Evolutionary conservation across 2,888 invertebrate species (phyloP).

Genomic region (Acrocera orbiculus): DNA sequence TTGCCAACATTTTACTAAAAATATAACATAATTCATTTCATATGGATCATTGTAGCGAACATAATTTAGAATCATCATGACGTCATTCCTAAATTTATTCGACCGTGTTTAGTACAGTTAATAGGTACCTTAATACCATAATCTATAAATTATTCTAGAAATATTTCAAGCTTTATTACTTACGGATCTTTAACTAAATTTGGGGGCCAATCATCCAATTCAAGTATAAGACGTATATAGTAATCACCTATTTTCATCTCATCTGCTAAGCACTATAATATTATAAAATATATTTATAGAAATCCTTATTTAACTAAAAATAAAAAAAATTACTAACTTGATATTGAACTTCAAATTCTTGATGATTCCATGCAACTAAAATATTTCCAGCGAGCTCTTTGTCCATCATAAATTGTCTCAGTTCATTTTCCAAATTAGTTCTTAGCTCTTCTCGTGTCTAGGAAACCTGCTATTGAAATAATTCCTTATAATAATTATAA

Average conservation of each 20-base stretch:
- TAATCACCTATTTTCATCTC: slow-evolving; percentile 98
- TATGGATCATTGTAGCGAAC: too few relatives aligned
- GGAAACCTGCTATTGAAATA: neutral
- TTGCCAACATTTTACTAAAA: too few relatives aligned
- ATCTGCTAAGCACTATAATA: slow-evolving; percentile 55
- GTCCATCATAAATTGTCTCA: slow-evolving; percentile 75
- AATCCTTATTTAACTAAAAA: neutral
- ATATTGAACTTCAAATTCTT: slow-evolving; percentile 90
- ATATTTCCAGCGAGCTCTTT: slow-evolving; percentile 68
- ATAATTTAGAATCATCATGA: too few relatives aligned
- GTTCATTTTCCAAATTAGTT: slow-evolving; percentile 81
- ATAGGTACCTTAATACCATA: too few relatives aligned
- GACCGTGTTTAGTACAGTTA: too few relatives aligned
- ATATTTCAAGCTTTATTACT: slow-evolving; percentile 29
- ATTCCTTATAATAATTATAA: too few relatives aligned
- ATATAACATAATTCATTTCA: too few relatives aligned
- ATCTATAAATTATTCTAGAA: too few relatives aligned
- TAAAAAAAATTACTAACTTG: slow-evolving; percentile 28
- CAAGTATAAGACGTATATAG: slow-evolving; percentile 82
- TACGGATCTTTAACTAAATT: slow-evolving; percentile 81
- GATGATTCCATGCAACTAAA: slow-evolving; percentile 93
- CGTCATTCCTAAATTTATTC: too few relatives aligned
- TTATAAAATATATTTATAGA: neutral
- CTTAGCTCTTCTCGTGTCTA: slow-evolving; percentile 89
- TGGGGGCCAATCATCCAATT: slow-evolving; percentile 72